Evolutionary conservation across 2,888 invertebrate species (phyloP).

Genomic region (Temnothorax ravouxi): DNA sequence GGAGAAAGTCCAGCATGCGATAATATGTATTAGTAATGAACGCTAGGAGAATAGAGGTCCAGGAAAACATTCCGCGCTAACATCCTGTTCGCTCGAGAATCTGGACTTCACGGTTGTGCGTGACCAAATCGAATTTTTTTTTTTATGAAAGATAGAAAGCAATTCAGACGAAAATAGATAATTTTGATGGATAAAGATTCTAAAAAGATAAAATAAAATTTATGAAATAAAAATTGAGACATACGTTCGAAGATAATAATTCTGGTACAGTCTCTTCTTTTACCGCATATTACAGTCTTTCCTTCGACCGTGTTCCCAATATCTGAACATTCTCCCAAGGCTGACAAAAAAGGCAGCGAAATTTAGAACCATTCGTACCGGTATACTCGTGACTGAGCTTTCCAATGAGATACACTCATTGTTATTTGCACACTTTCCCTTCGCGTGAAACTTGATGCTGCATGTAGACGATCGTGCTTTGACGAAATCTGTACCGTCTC

Average conservation of each 20-base stretch:
- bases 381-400: constrained; percentile 57
- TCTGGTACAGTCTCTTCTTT: neutral
- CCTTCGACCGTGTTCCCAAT: neutral
- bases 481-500: neutral
- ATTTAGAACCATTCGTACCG: constrained; percentile 41
- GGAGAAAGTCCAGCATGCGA: constrained; percentile 63
- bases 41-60: neutral
- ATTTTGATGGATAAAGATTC: neutral
- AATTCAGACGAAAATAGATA: neutral
- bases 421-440: constrained; percentile 60
- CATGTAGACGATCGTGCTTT: constrained; percentile 1
- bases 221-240: constrained; percentile 1
- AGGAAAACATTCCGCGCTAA: constrained; percentile 10
- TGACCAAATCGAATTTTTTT: neutral
- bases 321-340: constrained; percentile 29
- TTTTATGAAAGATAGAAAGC: neutral
- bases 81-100: neutral
- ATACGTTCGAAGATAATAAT: neutral
- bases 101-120: neutral
- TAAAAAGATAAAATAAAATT: neutral
- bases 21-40: neutral
- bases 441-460: constrained; percentile 38
- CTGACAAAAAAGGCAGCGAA: constrained; percentile 52
- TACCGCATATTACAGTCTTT: neutral
- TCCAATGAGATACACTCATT: constrained; percentile 58